These are phyloP conservation scores for Triplophysa yarkandensis DNA, from an alignment of 2,797 vertebrate species.

Conservation along the genomic window DNA sequence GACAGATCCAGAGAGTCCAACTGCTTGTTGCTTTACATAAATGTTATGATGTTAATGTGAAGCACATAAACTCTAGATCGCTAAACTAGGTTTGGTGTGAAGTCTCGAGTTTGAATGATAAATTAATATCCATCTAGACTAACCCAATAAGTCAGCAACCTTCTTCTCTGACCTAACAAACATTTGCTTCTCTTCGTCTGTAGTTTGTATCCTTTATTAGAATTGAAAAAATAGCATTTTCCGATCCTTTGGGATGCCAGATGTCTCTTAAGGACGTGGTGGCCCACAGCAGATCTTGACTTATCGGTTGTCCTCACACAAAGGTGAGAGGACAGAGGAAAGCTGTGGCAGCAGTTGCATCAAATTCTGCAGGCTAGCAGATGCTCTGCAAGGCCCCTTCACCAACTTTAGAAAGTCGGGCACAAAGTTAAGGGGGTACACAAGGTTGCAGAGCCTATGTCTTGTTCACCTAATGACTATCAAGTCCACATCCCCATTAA, in stretches of 20 bases:
- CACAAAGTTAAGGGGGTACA: conserved; percentile 2
- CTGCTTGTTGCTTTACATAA: too few relatives aligned
- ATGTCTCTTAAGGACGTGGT: conserved; percentile 48
- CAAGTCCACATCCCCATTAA: too few relatives aligned
- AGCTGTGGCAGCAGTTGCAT: conserved; percentile 69
- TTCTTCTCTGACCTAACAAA: conserved; percentile 20
- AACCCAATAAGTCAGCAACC: background rate
- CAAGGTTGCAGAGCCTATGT: background rate
- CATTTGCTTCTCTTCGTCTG: conserved; percentile 14
- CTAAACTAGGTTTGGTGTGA: background rate
- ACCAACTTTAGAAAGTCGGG: conserved; percentile 13
- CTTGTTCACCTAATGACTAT: background rate
- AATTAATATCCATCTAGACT: background rate
- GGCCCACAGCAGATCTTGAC: conserved; percentile 47
- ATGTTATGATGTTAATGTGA: too few relatives aligned
- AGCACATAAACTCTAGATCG: too few relatives aligned
- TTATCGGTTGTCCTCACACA: conserved; percentile 53
- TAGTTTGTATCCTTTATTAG: conserved; percentile 1
- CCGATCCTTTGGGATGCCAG: conserved; percentile 36
- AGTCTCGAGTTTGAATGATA: too few relatives aligned
- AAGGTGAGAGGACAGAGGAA: conserved; percentile 61
- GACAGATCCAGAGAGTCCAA: background rate
- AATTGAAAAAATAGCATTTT: conserved; percentile 11
- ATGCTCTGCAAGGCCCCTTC: conserved; percentile 44
- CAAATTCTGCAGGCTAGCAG: conserved; percentile 63